phyloP scores from a whole-genome alignment of 1,140 invertebrate species.

The Phymorhynchus buccinoides region DNA sequence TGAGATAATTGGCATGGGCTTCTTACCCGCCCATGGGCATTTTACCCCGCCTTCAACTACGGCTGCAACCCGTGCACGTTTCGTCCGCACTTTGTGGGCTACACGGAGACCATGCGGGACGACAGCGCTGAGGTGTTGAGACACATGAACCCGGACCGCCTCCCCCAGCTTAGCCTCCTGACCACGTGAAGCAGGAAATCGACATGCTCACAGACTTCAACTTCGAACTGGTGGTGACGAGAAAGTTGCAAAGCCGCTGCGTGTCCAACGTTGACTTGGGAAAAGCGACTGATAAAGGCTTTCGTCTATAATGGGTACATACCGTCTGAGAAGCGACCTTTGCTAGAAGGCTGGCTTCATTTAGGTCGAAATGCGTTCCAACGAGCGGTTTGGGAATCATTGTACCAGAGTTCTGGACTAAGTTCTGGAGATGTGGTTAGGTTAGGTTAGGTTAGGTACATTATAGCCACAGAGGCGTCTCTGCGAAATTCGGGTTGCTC shows the following conservation, averaged over 20 bases:
- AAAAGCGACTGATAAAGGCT: constrained; percentile 23
- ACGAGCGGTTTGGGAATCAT: neutral
- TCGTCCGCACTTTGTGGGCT: constrained; percentile 37
- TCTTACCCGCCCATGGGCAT: too few species aligned
- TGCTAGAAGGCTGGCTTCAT: neutral
- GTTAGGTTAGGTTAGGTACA: too few species aligned
- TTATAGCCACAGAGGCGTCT: too few species aligned
- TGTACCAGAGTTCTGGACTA: constrained; percentile 13
- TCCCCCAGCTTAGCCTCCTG: too few species aligned
- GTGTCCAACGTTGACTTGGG: neutral
- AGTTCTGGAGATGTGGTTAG: neutral
- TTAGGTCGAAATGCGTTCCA: neutral
- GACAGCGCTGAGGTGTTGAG: constrained; percentile 30
- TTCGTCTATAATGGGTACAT: constrained; percentile 41
- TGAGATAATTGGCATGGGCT: too few species aligned
- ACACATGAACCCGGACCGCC: neutral
- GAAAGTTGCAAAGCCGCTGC: neutral
- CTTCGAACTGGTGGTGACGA: neutral
- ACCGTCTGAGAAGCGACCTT: neutral
- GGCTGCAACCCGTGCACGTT: constrained; percentile 41
- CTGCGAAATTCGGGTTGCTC: too few species aligned
- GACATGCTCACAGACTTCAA: constrained; percentile 30
- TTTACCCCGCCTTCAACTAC: too few species aligned
- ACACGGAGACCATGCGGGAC: constrained; percentile 32
- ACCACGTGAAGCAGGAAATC: constrained; percentile 32